A percentile compares a stretch with the other conserved stretches of the same genome.
Conservation (phyloP, 1,140 invertebrate species). For the Drosophila sp. region DNA sequence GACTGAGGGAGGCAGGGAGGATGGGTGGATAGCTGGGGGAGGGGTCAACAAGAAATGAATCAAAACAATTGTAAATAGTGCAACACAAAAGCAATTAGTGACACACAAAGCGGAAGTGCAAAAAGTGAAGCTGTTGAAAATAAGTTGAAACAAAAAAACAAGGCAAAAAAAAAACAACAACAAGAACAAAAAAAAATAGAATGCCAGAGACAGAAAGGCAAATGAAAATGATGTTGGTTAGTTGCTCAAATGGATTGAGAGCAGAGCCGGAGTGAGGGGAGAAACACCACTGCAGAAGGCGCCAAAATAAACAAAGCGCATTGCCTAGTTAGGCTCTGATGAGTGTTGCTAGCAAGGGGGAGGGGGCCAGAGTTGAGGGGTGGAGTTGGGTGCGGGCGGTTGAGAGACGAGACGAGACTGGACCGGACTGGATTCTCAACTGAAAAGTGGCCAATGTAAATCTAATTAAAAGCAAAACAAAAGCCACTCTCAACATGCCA, state of each 20-base stretch:
- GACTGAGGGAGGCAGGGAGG: neutral
- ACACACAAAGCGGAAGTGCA: slow-evolving; percentile 79
- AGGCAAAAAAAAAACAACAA: neutral
- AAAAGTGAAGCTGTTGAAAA: slow-evolving; percentile 80
- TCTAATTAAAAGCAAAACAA: slow-evolving; percentile 81
- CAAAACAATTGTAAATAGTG: slow-evolving; percentile 80
- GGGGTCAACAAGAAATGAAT: slow-evolving; percentile 66
- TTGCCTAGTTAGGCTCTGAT: slow-evolving; percentile 65
- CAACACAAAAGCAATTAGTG: slow-evolving; percentile 80
- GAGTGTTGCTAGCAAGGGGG: slow-evolving; percentile 20
- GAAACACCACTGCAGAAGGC: slow-evolving; percentile 57
- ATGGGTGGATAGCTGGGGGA: neutral
- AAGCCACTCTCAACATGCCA: slow-evolving; percentile 78
- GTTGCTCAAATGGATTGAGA: slow-evolving; percentile 13
- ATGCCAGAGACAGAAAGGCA: slow-evolving; percentile 19
- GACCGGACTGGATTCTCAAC: slow-evolving; percentile 52
- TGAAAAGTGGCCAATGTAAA: slow-evolving; percentile 80
- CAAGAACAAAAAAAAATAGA: slow-evolving; percentile 14
- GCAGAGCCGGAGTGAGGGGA: slow-evolving; percentile 18
- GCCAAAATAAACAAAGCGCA: slow-evolving; percentile 78
- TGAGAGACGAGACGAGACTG: neutral
- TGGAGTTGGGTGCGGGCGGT: slow-evolving; percentile 6
- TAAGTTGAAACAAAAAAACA: slow-evolving; percentile 53
- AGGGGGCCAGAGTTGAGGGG: neutral
- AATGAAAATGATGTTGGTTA: slow-evolving; percentile 18